These are phyloP conservation scores for Tadarida brasiliensis DNA, from an alignment of 2,797 vertebrate species.

Conservation along the genomic window DNA sequence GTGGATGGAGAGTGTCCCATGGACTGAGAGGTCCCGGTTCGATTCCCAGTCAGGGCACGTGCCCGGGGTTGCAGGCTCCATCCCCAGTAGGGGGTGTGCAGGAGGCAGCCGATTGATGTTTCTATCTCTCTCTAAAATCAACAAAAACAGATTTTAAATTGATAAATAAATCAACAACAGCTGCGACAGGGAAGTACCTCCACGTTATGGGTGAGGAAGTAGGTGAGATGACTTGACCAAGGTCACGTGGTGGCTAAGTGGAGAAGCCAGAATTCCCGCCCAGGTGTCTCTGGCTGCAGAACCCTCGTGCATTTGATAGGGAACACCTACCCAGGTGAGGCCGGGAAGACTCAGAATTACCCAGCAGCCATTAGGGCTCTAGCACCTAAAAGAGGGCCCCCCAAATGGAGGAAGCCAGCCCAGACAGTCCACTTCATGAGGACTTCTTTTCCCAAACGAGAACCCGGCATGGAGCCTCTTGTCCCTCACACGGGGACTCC, in stretches of 20 bases:
- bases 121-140: too few species aligned
- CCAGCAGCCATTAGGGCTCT: neutral
- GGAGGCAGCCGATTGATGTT: too few species aligned
- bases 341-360: neutral
- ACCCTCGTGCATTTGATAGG: neutral
- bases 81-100: too few species aligned
- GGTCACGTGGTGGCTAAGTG: neutral
- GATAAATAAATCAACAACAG: too few species aligned
- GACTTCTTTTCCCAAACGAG: neutral
- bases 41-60: too few species aligned
- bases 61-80: too few species aligned
- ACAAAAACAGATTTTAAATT: too few species aligned
- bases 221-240: neutral
- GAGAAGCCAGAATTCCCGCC: neutral
- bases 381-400: too few species aligned
- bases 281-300: neutral
- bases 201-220: accelerated
- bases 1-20: too few species aligned
- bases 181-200: neutral
- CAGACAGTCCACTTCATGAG: accelerated
- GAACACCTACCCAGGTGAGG: neutral
- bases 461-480: neutral
- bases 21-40: too few species aligned
- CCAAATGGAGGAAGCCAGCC: accelerated
- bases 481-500: neutral